Evolutionary conservation across 2,113 vertebrate genomes (phyloP).

Genomic region (Argyrosomus japonicus): DNA sequence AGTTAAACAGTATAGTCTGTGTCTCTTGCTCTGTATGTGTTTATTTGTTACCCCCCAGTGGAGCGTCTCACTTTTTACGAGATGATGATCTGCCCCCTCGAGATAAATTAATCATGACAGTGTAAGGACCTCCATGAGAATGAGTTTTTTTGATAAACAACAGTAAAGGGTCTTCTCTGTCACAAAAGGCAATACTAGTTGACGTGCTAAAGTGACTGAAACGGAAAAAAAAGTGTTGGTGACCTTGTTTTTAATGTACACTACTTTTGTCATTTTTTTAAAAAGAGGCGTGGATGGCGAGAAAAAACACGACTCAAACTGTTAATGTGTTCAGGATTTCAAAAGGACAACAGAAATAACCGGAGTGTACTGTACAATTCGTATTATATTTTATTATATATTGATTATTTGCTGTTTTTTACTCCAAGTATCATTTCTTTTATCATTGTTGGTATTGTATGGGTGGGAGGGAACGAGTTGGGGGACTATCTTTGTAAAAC

Average conservation of each 20-base stretch:
- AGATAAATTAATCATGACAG: slow-evolving; percentile 45
- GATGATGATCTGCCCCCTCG: slow-evolving; percentile 55
- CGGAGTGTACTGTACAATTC: slow-evolving; percentile 85
- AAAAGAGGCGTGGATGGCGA: slow-evolving; percentile 16
- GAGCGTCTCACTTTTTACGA: slow-evolving; percentile 55
- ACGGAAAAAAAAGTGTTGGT: slow-evolving; percentile 17
- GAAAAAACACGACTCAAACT: slow-evolving; percentile 53
- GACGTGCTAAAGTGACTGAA: slow-evolving; percentile 24
- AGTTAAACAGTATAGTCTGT: slow-evolving; percentile 73
- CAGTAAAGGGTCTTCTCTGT: slow-evolving; percentile 7
- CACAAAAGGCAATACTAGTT: neutral
- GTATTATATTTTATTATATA: slow-evolving; percentile 87
- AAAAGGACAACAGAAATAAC: slow-evolving; percentile 68
- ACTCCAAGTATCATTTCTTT: slow-evolving; percentile 79
- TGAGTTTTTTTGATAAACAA: neutral
- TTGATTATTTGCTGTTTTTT: slow-evolving; percentile 81
- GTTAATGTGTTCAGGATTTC: slow-evolving; percentile 71
- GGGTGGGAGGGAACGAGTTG: slow-evolving; percentile 73
- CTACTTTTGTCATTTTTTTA: slow-evolving; percentile 64
- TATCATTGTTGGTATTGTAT: slow-evolving; percentile 81
- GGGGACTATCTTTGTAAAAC: slow-evolving; percentile 75
- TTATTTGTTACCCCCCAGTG: slow-evolving; percentile 68
- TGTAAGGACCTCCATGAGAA: slow-evolving; percentile 25
- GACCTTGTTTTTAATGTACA: slow-evolving; percentile 67
- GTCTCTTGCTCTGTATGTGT: slow-evolving; percentile 76